Conservation (phyloP, 1,140 invertebrate species). For the Panagrolaimus sp. region DNA sequence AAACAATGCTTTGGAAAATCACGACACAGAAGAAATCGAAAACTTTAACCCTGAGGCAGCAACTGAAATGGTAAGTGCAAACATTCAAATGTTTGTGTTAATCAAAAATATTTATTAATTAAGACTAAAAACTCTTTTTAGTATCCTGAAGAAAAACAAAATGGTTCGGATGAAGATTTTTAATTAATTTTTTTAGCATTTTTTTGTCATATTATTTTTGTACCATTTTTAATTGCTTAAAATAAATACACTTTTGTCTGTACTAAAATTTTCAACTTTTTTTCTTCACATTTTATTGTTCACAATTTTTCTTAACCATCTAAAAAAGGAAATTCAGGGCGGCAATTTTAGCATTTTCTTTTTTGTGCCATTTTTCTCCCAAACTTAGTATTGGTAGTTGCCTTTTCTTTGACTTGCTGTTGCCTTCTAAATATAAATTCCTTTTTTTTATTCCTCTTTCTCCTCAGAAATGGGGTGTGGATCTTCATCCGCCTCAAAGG, state of each 20-base stretch:
- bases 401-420: too few species aligned
- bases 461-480: conserved; percentile 3
- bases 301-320: too few species aligned
- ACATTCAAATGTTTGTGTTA: not conserved
- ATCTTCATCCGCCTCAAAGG: not conserved
- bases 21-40: conserved; percentile 15
- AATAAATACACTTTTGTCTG: too few species aligned
- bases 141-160: not conserved
- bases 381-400: too few species aligned
- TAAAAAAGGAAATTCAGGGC: too few species aligned
- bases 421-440: too few species aligned
- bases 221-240: too few species aligned
- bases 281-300: too few species aligned
- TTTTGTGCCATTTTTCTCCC: too few species aligned
- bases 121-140: not conserved
- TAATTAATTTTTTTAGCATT: not conserved
- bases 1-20: not conserved
- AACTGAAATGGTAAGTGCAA: conserved; percentile 4
- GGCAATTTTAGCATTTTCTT: too few species aligned
- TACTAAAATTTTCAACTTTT: too few species aligned
- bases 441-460: not conserved
- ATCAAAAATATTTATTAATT: not conserved
- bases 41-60: conserved; percentile 20
- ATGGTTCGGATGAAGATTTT: conserved; percentile 29
- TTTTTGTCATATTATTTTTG: not conserved